Evolutionary conservation across 64 coral and sea anemone genomes (phyloP), one percentile per base, ranked within the genome.

Genomic region (Acropora tenuis): DNA sequence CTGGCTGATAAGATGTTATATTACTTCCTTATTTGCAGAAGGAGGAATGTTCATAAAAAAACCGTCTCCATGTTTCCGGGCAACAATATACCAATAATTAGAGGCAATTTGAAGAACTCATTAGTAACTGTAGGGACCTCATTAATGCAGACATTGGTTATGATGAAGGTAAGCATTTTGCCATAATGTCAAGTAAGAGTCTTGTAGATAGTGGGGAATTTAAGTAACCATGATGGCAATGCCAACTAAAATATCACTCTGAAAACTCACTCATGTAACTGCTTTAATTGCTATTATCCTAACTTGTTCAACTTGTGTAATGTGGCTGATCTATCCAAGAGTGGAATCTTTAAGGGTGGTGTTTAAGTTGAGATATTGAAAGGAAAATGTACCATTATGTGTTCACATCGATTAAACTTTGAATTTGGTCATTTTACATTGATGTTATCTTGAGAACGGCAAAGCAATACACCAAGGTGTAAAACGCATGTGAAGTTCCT

Each of bases 141-240:
- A 55, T 89, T 44, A 78, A 77, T 57, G 8, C 47, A 63, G 74
- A 78, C 52, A 89, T 89, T 89, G 87, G 87, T 41, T 69, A 89
- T 89, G 74, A 79, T 78, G 87, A 89, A 77, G 87, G 87, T 89
- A 89, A 89, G 53, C 69, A 68, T 73, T 73, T 73, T 73, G 69
- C 69, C 69, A 73, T 73, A 41, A 73, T 73, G 69, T 73, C 60
- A 63, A 63, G 60, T 19, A 73, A 73, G 69, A 73, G 69, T 73
- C 69, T 73, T 73, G 69, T 20, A 73, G 69, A 20, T 73, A 73
- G 30, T 73, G 69, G 69, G 69, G 69, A 73, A 73, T 73, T 73
- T 73, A 81, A 57, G 78, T 57, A 80, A 52, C 16, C 47, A 52
- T 47, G 53, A 57, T 52, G 53, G 53, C 47, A 52, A 80, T 80